A percentile compares a stretch with the other conserved stretches of the same genome.
Evolutionary conservation across 1,140 invertebrate species (phyloP).

Genomic region (Oryctes rhinoceros): DNA sequence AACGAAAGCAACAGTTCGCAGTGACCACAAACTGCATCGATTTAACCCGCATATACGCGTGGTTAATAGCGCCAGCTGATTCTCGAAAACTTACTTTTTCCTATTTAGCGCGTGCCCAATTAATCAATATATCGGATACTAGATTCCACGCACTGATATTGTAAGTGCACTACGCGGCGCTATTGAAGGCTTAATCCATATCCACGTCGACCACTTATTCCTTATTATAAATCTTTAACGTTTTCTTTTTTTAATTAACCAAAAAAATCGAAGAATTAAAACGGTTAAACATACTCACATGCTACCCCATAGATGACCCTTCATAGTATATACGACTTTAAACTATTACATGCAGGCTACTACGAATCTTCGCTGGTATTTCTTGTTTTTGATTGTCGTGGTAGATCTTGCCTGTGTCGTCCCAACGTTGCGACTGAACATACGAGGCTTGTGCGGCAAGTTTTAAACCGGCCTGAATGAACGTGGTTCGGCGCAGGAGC

Average conservation of each 20-base stretch:
- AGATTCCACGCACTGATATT: not conserved
- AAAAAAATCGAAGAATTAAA: not conserved
- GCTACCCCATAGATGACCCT: not conserved
- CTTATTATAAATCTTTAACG: no score
- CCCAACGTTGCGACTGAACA: not conserved
- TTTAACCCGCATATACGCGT: not conserved
- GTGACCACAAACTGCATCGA: conserved; percentile 12
- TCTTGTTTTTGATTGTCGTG: not conserved
- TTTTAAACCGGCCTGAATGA: conserved; percentile 16
- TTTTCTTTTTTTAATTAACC: no score
- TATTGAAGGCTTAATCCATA: not conserved
- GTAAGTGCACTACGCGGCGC: not conserved
- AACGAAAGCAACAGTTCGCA: conserved; percentile 24
- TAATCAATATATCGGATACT: not conserved
- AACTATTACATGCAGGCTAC: not conserved
- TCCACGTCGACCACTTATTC: not conserved
- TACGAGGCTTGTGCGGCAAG: conserved; percentile 16
- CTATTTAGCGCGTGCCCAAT: not conserved
- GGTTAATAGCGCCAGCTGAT: conserved; percentile 2
- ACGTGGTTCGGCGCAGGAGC: not conserved
- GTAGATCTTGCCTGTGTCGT: not conserved
- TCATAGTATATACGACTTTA: conserved; percentile 17
- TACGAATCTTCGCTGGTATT: not conserved
- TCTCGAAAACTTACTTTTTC: not conserved
- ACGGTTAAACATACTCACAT: not conserved